Percentiles rank a stretch among this genome's conserved stretches.
Evolutionary conservation across 2,888 invertebrate genomes (phyloP).

Genomic region (Oscheius sp.): DNA sequence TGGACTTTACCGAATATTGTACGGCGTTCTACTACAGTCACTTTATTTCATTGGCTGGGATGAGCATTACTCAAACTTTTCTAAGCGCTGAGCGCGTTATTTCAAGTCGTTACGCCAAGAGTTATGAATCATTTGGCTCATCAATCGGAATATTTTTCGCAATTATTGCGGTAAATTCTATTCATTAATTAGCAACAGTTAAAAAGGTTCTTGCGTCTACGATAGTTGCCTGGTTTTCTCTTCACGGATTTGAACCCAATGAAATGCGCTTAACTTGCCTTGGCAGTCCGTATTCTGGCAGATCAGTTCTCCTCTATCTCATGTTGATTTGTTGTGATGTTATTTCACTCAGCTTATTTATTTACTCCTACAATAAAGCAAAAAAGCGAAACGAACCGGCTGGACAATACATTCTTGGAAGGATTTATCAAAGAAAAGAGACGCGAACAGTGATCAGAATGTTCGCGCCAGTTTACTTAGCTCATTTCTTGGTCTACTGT

Average conservation of each 20-base stretch:
- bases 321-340: background rate
- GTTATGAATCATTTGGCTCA: slow-evolving; percentile 3
- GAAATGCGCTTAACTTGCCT: slow-evolving; percentile 5
- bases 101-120: slow-evolving; percentile 8
- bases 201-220: background rate
- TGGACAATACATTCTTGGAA: slow-evolving; percentile 6
- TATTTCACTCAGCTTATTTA: slow-evolving; percentile 12
- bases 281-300: background rate
- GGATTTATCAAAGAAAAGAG: slow-evolving; percentile 2
- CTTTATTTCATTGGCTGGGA: slow-evolving; percentile 1
- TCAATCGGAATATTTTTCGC: background rate
- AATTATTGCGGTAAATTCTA: background rate
- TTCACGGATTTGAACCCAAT: background rate
- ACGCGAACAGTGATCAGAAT: slow-evolving; percentile 10
- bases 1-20: slow-evolving; percentile 1
- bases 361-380: background rate
- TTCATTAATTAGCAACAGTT: background rate
- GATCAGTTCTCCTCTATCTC: background rate
- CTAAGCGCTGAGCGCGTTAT: slow-evolving; percentile 4
- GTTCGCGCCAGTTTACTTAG: slow-evolving; percentile 16
- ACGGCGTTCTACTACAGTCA: slow-evolving; percentile 5
- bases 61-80: slow-evolving; percentile 3
- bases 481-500: slow-evolving; percentile 6
- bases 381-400: background rate
- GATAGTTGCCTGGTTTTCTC: background rate